Percentiles rank a stretch among this genome's conserved stretches.
phyloP scores from a whole-genome alignment of 2,797 vertebrate species.

The Uromys caudimaculatus region DNA sequence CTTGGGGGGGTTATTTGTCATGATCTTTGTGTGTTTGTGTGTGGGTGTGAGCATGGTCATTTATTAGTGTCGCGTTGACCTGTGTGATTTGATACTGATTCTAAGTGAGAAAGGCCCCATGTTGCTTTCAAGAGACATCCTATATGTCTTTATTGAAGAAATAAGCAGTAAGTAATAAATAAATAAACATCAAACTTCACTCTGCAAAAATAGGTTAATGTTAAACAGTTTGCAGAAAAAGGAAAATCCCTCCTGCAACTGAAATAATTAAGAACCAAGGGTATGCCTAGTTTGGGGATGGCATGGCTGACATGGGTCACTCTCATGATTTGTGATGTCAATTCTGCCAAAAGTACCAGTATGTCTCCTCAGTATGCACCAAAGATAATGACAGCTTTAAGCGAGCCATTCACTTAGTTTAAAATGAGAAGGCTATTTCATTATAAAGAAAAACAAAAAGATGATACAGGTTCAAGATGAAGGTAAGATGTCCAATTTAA shows the following conservation, averaged over 20 bases:
- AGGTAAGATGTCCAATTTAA: not conserved
- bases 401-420: not conserved
- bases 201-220: not conserved
- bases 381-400: not conserved
- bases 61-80: not conserved
- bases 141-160: not conserved
- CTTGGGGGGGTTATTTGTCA: not conserved
- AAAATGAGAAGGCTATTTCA: constrained; percentile 37
- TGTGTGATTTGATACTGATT: constrained; percentile 10
- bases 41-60: not conserved
- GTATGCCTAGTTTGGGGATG: not conserved
- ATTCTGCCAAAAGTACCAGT: not conserved
- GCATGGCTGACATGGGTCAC: not conserved
- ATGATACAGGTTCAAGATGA: constrained; percentile 25
- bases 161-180: constrained; percentile 8
- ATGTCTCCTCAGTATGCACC: not conserved
- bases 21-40: not conserved
- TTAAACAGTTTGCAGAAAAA: not conserved
- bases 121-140: not conserved
- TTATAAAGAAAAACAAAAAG: constrained; percentile 49
- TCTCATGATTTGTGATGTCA: not conserved
- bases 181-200: not conserved
- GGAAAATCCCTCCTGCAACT: not conserved
- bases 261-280: not conserved
- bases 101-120: not conserved